phyloP scores from a whole-genome alignment of 2,113 vertebrate species.

The Formicarius rufipectus region DNA sequence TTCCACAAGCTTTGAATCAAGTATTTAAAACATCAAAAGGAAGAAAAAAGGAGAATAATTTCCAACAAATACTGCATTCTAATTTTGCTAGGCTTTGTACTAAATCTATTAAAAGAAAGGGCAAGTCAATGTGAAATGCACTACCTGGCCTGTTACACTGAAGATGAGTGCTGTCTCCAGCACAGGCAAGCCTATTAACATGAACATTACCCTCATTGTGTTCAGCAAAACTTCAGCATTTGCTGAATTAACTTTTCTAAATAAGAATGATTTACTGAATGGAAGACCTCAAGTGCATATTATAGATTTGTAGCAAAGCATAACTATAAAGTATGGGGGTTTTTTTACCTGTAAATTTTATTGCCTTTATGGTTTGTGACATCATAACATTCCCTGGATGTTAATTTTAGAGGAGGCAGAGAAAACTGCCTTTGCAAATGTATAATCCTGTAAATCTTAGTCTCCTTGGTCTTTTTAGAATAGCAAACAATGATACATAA shows the following conservation, averaged over 20 bases:
- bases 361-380: neutral
- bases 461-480: constrained; percentile 2
- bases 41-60: neutral
- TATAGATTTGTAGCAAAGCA: neutral
- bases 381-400: neutral
- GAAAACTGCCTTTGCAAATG: neutral
- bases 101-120: neutral
- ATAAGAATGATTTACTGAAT: neutral
- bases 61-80: neutral
- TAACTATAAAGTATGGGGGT: neutral
- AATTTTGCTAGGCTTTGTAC: neutral
- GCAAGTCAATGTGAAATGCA: neutral
- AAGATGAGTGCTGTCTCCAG: neutral
- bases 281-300: neutral
- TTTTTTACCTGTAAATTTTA: neutral
- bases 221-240: neutral
- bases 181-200: neutral
- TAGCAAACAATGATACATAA: neutral
- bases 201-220: neutral
- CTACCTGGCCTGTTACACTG: neutral
- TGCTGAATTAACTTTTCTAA: neutral
- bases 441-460: neutral
- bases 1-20: neutral
- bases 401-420: neutral
- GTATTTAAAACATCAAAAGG: neutral